phyloP scores from a whole-genome alignment of 2,888 invertebrate species.

The Heteromyza rotundicornis region DNA sequence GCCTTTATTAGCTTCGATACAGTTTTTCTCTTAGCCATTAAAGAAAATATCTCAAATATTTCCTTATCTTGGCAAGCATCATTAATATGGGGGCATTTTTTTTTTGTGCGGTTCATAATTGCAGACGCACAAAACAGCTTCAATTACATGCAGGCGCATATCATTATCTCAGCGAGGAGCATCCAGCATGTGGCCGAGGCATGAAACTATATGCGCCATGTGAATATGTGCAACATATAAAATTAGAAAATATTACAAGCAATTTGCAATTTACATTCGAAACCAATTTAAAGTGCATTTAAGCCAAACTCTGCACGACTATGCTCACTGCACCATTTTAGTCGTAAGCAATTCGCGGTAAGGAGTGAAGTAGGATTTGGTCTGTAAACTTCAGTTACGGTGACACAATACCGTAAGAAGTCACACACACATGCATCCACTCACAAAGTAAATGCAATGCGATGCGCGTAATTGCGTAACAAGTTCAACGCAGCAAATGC shows the following conservation, averaged over 20 bases:
- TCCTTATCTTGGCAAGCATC: too few relatives aligned
- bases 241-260: conserved; percentile 33
- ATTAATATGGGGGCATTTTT: too few relatives aligned
- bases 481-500: not conserved
- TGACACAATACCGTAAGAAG: conserved; percentile 1
- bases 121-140: not conserved
- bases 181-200: not conserved
- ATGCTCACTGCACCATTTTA: not conserved
- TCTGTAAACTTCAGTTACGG: not conserved
- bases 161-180: not conserved
- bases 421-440: not conserved
- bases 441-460: not conserved
- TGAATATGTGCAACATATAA: conserved; percentile 14
- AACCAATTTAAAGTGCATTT: conserved; percentile 27
- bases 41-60: too few relatives aligned
- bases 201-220: not conserved
- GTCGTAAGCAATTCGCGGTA: not conserved
- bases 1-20: too few relatives aligned
- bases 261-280: conserved; percentile 43
- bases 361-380: not conserved
- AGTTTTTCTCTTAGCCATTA: too few relatives aligned
- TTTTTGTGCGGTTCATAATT: too few relatives aligned
- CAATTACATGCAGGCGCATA: conserved; percentile 6
- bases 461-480: conserved; percentile 5
- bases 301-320: conserved; percentile 10